A percentile compares a stretch with the other conserved stretches of the same genome.
These are phyloP conservation scores for Chironomus striatipennis DNA, from an alignment of 1,140 invertebrate genomes.

Conservation along the genomic window DNA sequence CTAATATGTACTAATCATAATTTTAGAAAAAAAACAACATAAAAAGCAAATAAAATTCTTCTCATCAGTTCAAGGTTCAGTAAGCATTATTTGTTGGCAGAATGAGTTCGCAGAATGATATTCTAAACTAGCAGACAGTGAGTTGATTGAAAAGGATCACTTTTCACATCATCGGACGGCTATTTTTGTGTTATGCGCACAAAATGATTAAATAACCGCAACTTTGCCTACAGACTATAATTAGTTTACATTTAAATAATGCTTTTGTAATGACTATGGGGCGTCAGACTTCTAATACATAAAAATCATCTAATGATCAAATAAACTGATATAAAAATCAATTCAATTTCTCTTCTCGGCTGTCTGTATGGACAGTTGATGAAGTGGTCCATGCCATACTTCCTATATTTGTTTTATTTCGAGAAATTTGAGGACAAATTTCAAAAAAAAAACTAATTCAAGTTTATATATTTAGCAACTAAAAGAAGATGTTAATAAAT, in stretches of 20 bases:
- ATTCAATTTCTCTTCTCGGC: too few relatives aligned
- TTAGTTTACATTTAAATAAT: not conserved
- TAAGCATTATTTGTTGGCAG: not conserved
- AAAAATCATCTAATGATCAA: not conserved
- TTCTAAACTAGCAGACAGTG: not conserved
- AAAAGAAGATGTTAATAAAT: too few relatives aligned
- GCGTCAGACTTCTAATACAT: not conserved
- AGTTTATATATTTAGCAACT: too few relatives aligned
- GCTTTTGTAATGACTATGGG: not conserved
- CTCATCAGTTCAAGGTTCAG: not conserved
- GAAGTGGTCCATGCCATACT: too few relatives aligned
- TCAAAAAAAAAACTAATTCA: too few relatives aligned
- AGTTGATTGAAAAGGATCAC: slow-evolving; percentile 13
- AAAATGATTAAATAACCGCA: not conserved
- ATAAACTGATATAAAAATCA: too few relatives aligned
- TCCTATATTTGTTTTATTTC: too few relatives aligned
- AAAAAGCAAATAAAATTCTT: not conserved
- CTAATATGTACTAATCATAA: not conserved
- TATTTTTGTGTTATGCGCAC: too few relatives aligned
- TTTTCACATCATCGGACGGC: not conserved
- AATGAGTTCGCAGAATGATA: not conserved
- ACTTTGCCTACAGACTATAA: not conserved
- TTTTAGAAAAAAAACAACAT: not conserved
- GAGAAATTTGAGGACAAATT: too few relatives aligned
- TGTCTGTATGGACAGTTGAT: too few relatives aligned